Conservation (phyloP, 1,140 invertebrate genomes). For the Ceratina australensis region DNA sequence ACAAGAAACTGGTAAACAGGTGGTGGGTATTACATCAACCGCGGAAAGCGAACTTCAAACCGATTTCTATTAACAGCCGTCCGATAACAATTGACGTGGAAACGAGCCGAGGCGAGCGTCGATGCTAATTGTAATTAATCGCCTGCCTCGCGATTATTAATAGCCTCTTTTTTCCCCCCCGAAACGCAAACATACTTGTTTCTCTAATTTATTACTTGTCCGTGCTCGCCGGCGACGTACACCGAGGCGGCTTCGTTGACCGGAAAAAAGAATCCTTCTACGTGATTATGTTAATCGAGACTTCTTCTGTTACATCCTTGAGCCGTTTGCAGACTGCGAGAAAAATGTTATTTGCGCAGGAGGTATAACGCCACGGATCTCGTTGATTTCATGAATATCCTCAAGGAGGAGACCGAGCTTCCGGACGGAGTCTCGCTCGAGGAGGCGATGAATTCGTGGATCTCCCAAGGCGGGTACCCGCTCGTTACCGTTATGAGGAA, state of each 20-base stretch:
- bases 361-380: slow-evolving; percentile 81
- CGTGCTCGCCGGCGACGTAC: background rate
- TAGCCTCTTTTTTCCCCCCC: background rate
- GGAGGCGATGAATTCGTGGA: slow-evolving; percentile 83
- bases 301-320: no score
- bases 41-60: slow-evolving; percentile 6
- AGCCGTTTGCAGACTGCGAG: background rate
- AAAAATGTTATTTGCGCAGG: slow-evolving; percentile 63
- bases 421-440: slow-evolving; percentile 71
- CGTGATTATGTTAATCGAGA: no score
- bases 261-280: no score
- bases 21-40: slow-evolving; percentile 67
- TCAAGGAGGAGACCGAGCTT: slow-evolving; percentile 79
- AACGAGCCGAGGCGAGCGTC: slow-evolving; percentile 4
- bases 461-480: slow-evolving; percentile 83
- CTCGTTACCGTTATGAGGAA: slow-evolving; percentile 82
- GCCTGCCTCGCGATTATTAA: background rate
- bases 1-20: slow-evolving; percentile 77
- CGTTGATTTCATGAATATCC: slow-evolving; percentile 81
- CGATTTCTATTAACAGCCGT: slow-evolving; percentile 2
- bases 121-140: slow-evolving; percentile 30
- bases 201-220: background rate
- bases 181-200: background rate
- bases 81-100: background rate
- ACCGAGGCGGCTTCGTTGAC: no score